phyloP scores from a whole-genome alignment of 2,888 invertebrate genomes.

The Calliopum simillimum region DNA sequence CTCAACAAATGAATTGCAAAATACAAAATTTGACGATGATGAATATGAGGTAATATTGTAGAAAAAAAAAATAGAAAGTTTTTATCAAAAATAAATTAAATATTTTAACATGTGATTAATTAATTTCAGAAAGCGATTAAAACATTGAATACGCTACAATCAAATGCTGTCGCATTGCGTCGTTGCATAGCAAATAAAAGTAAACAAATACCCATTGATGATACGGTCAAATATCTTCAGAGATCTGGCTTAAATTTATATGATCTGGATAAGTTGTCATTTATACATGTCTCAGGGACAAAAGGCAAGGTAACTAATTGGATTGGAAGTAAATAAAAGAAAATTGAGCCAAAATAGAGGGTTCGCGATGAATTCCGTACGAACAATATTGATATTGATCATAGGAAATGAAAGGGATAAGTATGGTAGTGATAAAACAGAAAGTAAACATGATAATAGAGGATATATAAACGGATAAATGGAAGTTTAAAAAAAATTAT shows the following conservation, averaged over 20 bases:
- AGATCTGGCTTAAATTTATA: conserved; percentile 75
- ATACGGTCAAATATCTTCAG: conserved; percentile 72
- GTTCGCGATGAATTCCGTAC: no score
- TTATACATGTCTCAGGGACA: conserved; percentile 96
- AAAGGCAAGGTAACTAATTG: conserved; percentile 84
- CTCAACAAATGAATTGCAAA: not conserved
- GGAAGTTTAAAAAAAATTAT: no score
- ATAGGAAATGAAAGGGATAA: no score
- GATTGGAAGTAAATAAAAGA: no score
- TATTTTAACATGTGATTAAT: no score
- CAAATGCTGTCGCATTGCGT: conserved; percentile 75
- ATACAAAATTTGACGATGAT: conserved; percentile 6
- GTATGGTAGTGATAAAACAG: no score
- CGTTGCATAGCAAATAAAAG: conserved; percentile 65
- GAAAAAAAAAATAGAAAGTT: no score
- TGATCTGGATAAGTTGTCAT: conserved; percentile 79
- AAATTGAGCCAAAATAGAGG: no score
- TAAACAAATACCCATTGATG: conserved; percentile 60
- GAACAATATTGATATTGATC: no score
- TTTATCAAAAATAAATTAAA: no score
- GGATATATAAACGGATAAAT: no score
- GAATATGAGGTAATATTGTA: conserved; percentile 22
- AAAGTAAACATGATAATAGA: no score
- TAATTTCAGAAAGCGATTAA: conserved; percentile 75
- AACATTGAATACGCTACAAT: conserved; percentile 78